These are phyloP conservation scores for Gymnoscopelus braueri DNA, from an alignment of 2,797 vertebrate genomes.

Conservation along the genomic window DNA sequence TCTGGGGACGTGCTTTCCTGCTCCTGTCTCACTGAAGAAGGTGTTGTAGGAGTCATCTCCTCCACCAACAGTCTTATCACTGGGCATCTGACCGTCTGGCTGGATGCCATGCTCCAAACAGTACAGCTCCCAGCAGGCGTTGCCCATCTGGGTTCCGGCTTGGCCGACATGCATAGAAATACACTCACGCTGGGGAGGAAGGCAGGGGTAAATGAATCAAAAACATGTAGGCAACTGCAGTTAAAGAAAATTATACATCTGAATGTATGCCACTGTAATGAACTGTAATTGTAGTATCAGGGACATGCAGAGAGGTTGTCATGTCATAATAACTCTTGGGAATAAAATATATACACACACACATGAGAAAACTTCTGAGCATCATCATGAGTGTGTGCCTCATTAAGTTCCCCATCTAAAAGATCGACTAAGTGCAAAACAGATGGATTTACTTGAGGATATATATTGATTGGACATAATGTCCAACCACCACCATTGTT, in stretches of 20 bases:
- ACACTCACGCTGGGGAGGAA: conserved; percentile 74
- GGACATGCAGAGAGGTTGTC: too few relatives aligned
- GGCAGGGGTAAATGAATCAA: conserved; percentile 2
- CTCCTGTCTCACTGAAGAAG: conserved; percentile 81
- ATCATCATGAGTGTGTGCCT: neutral
- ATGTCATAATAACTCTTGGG: too few relatives aligned
- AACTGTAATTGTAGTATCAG: too few relatives aligned
- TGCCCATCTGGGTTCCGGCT: conserved; percentile 80
- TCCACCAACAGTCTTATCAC: conserved; percentile 72
- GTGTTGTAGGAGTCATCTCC: conserved; percentile 82
- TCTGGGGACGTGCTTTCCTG: conserved; percentile 80
- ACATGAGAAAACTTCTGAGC: neutral
- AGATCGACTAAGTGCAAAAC: neutral
- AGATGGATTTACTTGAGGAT: neutral
- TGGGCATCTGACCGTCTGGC: conserved; percentile 79
- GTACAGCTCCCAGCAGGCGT: conserved; percentile 79
- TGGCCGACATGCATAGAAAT: conserved; percentile 80
- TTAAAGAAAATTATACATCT: neutral
- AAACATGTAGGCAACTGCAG: neutral
- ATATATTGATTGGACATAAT: neutral
- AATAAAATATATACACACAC: too few relatives aligned
- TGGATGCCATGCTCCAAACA: conserved; percentile 79
- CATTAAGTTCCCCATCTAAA: neutral
- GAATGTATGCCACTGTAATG: too few relatives aligned
- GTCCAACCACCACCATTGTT: neutral